Evolutionary conservation across 2,113 vertebrate genomes (phyloP).

Genomic region (Pangasianodon gigas): DNA sequence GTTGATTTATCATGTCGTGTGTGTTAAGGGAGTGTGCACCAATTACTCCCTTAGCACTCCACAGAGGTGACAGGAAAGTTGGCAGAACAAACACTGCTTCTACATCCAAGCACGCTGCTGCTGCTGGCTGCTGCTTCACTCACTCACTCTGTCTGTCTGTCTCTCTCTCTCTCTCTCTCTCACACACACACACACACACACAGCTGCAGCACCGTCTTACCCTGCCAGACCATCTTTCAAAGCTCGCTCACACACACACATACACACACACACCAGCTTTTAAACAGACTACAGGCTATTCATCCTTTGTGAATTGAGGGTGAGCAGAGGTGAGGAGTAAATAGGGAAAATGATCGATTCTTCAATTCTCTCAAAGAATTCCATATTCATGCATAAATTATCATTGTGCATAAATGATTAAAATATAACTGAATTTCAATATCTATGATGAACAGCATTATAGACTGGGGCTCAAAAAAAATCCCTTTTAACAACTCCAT

Average conservation of each 20-base stretch:
- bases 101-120: conserved; percentile 1
- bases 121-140: not conserved
- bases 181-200: conserved; percentile 25
- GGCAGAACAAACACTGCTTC: not conserved
- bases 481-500: not conserved
- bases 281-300: not conserved
- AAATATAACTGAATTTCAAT: not conserved
- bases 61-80: conserved; percentile 31
- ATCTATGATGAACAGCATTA: not conserved
- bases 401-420: not conserved
- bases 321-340: not conserved
- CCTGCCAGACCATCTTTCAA: not conserved
- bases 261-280: conserved; percentile 6
- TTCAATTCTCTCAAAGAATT: not conserved
- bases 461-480: not conserved
- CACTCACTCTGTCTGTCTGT: not conserved
- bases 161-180: not conserved
- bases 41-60: conserved; percentile 13
- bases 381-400: not conserved
- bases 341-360: not conserved
- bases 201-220: not conserved
- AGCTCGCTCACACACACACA: not conserved
- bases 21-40: conserved; percentile 1
- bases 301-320: not conserved
- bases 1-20: not conserved